Evolutionary conservation across 2,888 invertebrate species (phyloP), one percentile per base, ranked within the genome.

Genomic region (Eupithecia subfuscata): DNA sequence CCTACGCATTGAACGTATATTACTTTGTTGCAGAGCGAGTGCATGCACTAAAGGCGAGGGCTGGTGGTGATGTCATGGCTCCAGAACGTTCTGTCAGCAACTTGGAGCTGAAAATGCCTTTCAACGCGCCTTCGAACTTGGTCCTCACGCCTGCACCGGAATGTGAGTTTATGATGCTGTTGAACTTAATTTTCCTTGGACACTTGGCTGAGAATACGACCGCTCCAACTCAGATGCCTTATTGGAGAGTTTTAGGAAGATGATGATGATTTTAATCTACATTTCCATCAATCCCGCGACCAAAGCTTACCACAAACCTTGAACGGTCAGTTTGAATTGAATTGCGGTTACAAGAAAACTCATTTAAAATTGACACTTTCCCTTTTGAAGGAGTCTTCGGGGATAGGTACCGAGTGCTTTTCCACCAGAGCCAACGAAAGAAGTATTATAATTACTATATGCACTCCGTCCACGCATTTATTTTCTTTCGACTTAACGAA

Each of bases 71-170:
- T 88, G 90, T 94, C 83, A 91, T 91, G 64, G 79, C 88, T 16
- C 90, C 90, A 37, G 94, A 93, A 74, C 88, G 92, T n/a, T 88
- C 93, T 2, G 90, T 91, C 75, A 90, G 91, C 80, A 86, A 89
- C 43, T 86, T 94, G 75, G 94, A 93, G 83, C 89, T 94, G 75
- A 88, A 89, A 77, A 92, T 92, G 91, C 87, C 91, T 52, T 93
- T 89, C 84, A 83, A 92, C 34, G 89, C 94, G 22, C 92, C 94
- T 40, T 92, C 95, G 9, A 94, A 94, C 81, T 85, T 95, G 78
- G 94, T 94, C 56, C 92, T 95, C 78, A 95, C 94, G 70, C 94
- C 94, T 22, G 94, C 94, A 45, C 94, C 94, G 1, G 94, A 95
- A 89, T 95, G 94, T 94, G 82, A 94, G 92, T 87, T n/a, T 78